phyloP scores from a whole-genome alignment of 2,888 invertebrate genomes.

The Chouioia cunea region DNA sequence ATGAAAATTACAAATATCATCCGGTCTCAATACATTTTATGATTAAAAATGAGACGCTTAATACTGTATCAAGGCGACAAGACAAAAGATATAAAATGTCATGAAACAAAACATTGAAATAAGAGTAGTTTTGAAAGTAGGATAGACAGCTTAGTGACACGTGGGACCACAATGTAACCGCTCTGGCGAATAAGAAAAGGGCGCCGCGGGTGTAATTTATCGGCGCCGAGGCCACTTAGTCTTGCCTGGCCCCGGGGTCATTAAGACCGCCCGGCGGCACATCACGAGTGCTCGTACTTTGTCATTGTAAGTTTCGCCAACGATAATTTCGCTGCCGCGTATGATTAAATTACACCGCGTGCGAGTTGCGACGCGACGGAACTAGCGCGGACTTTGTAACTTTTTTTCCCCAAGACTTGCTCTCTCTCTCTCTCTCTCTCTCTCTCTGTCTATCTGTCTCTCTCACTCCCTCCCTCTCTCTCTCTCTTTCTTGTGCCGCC shows the following conservation, averaged over 20 bases:
- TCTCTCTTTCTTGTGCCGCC: not conserved
- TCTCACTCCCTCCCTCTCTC: not conserved
- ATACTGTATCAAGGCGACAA: too few relatives aligned
- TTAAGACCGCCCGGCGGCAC: constrained; percentile 51
- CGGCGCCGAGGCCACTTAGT: constrained; percentile 43
- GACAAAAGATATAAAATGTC: too few relatives aligned
- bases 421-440: constrained; percentile 7
- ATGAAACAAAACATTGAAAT: too few relatives aligned
- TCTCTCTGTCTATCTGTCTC: not conserved
- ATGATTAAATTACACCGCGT: constrained; percentile 57
- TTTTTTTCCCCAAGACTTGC: too few relatives aligned
- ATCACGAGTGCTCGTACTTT: constrained; percentile 56
- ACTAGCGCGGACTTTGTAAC: not conserved
- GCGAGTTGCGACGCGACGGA: not conserved
- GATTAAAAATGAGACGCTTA: too few relatives aligned
- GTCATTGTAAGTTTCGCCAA: constrained; percentile 56
- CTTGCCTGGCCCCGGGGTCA: constrained; percentile 45
- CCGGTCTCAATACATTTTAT: too few relatives aligned
- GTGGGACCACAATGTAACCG: not conserved
- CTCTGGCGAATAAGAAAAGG: constrained; percentile 12
- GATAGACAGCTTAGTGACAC: too few relatives aligned
- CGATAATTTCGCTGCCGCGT: constrained; percentile 55
- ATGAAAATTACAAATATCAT: too few relatives aligned
- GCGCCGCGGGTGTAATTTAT: constrained; percentile 48
- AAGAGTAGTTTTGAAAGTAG: too few relatives aligned